Evolutionary conservation across 2,797 vertebrate genomes (phyloP).

Genomic region (Gallirallus australis): DNA sequence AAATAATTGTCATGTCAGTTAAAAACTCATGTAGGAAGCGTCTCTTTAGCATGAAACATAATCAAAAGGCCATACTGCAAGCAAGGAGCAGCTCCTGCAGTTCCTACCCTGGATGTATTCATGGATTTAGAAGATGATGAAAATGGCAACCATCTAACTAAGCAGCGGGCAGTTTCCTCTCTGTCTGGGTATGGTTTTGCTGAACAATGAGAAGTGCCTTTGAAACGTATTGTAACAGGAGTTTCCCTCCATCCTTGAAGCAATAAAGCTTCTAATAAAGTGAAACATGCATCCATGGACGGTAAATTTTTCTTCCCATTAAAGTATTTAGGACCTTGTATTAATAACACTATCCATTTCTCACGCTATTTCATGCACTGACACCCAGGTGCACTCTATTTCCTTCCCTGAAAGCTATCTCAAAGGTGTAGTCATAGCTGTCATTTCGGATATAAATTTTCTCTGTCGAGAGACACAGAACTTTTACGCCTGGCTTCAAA

Average conservation of each 20-base stretch:
- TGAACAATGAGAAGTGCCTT: slow-evolving; percentile 4
- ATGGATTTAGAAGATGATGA: neutral
- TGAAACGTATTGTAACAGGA: neutral
- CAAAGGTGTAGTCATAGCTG: slow-evolving; percentile 60
- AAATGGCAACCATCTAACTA: neutral
- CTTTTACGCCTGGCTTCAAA: neutral
- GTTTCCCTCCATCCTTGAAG: neutral
- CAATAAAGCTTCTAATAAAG: slow-evolving; percentile 32
- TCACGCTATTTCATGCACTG: slow-evolving; percentile 43
- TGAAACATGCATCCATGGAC: neutral
- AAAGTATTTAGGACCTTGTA: slow-evolving; percentile 51
- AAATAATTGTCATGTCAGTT: neutral
- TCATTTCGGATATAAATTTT: slow-evolving; percentile 48
- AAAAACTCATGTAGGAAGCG: neutral
- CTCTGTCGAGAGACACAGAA: slow-evolving; percentile 10
- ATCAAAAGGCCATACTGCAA: neutral
- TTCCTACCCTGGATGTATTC: neutral
- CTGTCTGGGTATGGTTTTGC: neutral
- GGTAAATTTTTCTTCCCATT: slow-evolving; percentile 48
- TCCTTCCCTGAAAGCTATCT: slow-evolving; percentile 53
- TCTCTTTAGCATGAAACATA: slow-evolving; percentile 1
- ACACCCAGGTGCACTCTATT: slow-evolving; percentile 60
- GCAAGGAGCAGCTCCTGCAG: neutral
- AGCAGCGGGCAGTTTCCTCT: slow-evolving; percentile 17
- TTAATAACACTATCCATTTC: slow-evolving; percentile 44